Conservation (phyloP, 2,888 invertebrate genomes). For the Nomada fabriciana region DNA sequence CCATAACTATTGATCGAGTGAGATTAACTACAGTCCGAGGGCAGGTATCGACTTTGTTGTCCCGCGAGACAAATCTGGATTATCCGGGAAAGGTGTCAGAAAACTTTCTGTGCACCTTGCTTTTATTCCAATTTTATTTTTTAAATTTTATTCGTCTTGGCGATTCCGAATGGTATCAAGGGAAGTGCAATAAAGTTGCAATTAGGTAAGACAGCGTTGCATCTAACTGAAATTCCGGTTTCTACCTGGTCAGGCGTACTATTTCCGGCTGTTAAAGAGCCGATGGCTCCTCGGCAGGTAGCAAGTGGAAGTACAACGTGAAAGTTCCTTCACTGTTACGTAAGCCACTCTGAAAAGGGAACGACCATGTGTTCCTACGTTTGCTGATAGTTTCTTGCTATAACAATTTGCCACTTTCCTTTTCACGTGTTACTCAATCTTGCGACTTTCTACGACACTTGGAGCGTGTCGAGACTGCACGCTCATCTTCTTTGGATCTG, state of each 20-base stretch:
- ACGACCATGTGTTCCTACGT: slow-evolving; percentile 41
- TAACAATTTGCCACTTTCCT: slow-evolving; percentile 77
- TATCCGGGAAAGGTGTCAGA: no score
- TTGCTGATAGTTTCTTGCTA: slow-evolving; percentile 38
- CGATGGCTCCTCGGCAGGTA: background rate
- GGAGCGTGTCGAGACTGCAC: slow-evolving; percentile 33
- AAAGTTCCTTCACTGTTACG: slow-evolving; percentile 58
- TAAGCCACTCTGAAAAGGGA: slow-evolving; percentile 17
- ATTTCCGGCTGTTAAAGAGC: slow-evolving; percentile 37
- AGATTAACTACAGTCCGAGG: no score
- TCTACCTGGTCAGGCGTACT: background rate
- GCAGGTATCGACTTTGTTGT: no score
- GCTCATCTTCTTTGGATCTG: background rate
- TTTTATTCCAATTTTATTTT: no score
- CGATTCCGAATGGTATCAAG: background rate
- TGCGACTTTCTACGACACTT: slow-evolving; percentile 76
- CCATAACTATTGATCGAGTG: no score
- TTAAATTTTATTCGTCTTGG: no score
- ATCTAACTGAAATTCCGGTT: background rate
- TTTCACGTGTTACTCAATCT: slow-evolving; percentile 80
- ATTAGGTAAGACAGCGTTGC: background rate
- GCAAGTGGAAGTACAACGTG: slow-evolving; percentile 40
- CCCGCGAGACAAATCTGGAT: no score
- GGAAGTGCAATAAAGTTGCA: background rate
- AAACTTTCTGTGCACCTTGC: no score